phyloP scores from a whole-genome alignment of 2,888 invertebrate genomes.

The Listrodromus nycthemerus region DNA sequence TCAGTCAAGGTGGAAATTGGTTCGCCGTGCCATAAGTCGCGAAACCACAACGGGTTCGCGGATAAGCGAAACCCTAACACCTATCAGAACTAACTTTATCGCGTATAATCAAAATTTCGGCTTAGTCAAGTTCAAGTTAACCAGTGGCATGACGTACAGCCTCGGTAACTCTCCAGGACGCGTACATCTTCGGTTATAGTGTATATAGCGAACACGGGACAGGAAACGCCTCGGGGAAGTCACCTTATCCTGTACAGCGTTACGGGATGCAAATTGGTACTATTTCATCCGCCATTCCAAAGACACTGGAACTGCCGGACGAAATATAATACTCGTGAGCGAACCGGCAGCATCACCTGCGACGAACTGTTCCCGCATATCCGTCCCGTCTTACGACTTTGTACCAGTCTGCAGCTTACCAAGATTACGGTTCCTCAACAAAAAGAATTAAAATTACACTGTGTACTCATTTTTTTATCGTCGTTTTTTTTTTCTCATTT shows the following conservation, averaged over 20 bases:
- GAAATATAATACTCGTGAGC: conserved; percentile 62
- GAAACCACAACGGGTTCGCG: conserved; percentile 1
- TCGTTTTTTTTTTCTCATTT: background rate
- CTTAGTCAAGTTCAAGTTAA: conserved; percentile 70
- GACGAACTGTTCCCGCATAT: conserved; percentile 19
- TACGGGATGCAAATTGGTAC: conserved; percentile 60
- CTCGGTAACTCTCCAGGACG: conserved; percentile 71
- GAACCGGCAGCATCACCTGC: conserved; percentile 54
- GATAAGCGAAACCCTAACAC: conserved; percentile 71
- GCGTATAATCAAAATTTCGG: conserved; percentile 76
- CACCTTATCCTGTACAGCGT: conserved; percentile 22
- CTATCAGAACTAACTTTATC: conserved; percentile 76
- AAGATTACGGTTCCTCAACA: conserved; percentile 27
- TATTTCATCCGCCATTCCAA: conserved; percentile 65
- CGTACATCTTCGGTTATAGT: conserved; percentile 34
- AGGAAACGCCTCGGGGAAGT: conserved; percentile 41
- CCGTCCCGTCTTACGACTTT: background rate
- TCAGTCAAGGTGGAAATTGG: background rate
- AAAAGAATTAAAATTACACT: conserved; percentile 6
- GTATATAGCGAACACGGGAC: conserved; percentile 15
- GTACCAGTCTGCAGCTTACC: conserved; percentile 12
- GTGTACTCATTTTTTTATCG: background rate
- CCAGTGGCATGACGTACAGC: conserved; percentile 71
- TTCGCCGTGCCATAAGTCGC: background rate
- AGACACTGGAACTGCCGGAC: conserved; percentile 51